These are phyloP conservation scores for Arion vulgaris DNA, from an alignment of 1,140 invertebrate species.

Conservation along the genomic window DNA sequence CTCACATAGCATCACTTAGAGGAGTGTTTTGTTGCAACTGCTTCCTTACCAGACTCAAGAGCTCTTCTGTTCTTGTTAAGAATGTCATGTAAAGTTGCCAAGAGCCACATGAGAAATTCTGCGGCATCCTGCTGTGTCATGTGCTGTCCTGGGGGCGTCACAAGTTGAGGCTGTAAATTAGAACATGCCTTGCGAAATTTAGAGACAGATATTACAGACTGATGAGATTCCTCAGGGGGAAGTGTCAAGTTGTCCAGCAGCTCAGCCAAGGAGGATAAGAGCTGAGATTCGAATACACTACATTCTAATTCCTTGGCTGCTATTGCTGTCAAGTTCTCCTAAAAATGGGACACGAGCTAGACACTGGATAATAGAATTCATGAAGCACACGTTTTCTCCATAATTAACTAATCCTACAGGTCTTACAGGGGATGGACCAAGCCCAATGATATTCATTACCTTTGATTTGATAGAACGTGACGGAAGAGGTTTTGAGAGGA, in stretches of 20 bases:
- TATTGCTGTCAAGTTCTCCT: constrained; percentile 52
- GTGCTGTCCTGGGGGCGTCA: constrained; percentile 52
- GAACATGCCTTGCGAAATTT: constrained; percentile 58
- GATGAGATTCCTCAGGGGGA: constrained; percentile 32
- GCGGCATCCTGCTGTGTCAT: constrained; percentile 69
- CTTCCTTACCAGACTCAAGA: constrained; percentile 42
- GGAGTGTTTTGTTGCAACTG: too few relatives aligned
- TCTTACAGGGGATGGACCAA: constrained; percentile 37
- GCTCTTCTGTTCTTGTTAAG: constrained; percentile 64
- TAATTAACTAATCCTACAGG: constrained; percentile 66
- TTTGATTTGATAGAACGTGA: constrained; percentile 47
- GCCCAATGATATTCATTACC: constrained; percentile 62
- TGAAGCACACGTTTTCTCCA: constrained; percentile 69
- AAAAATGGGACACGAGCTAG: constrained; percentile 62
- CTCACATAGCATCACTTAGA: too few relatives aligned
- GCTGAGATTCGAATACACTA: constrained; percentile 56
- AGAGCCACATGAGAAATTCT: constrained; percentile 71
- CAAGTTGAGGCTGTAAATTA: constrained; percentile 48
- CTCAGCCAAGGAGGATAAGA: constrained; percentile 58
- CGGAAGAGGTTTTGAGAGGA: constrained; percentile 17
- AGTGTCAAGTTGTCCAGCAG: constrained; percentile 53
- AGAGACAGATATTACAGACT: constrained; percentile 49
- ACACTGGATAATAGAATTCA: constrained; percentile 70
- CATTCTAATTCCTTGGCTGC: constrained; percentile 56
- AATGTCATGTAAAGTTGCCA: constrained; percentile 60